phyloP scores from a whole-genome alignment of 2,888 invertebrate genomes.

The Sceliomorpha sp. region DNA sequence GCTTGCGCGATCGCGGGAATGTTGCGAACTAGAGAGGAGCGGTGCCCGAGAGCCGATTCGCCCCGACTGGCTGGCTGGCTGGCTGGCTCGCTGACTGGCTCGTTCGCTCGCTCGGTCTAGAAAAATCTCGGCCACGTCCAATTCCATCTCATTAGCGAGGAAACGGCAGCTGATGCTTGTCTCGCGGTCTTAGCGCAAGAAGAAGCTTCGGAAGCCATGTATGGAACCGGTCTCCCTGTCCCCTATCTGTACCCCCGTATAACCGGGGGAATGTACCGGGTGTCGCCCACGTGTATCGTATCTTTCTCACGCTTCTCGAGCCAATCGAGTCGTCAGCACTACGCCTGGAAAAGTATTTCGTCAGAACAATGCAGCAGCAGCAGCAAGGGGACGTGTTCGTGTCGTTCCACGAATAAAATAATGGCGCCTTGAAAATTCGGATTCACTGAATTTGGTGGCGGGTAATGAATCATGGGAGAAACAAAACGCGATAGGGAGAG shows the following conservation, averaged over 20 bases:
- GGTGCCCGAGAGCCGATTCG: conserved; percentile 59
- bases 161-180: conserved; percentile 80
- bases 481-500: no score
- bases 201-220: conserved; percentile 80
- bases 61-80: conserved; percentile 22
- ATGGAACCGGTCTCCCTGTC: conserved; percentile 79
- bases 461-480: conserved; percentile 9
- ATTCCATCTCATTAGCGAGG: conserved; percentile 81
- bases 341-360: conserved; percentile 43
- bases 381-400: conserved; percentile 6
- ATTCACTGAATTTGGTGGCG: conserved; percentile 7
- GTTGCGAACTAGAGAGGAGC: conserved; percentile 76
- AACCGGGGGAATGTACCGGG: conserved; percentile 70
- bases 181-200: conserved; percentile 77
- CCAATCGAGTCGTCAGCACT: conserved; percentile 12
- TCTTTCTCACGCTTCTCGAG: conserved; percentile 63
- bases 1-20: conserved; percentile 78
- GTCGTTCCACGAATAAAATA: conserved; percentile 24
- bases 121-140: conserved; percentile 81
- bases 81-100: conserved; percentile 61
- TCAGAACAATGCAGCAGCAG: background rate
- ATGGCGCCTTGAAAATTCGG: conserved; percentile 15
- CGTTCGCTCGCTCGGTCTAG: conserved; percentile 71
- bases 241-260: conserved; percentile 69
- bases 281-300: conserved; percentile 68